Evolutionary conservation across 2,113 vertebrate species (phyloP).

Genomic region (Cinclus mexicanus): DNA sequence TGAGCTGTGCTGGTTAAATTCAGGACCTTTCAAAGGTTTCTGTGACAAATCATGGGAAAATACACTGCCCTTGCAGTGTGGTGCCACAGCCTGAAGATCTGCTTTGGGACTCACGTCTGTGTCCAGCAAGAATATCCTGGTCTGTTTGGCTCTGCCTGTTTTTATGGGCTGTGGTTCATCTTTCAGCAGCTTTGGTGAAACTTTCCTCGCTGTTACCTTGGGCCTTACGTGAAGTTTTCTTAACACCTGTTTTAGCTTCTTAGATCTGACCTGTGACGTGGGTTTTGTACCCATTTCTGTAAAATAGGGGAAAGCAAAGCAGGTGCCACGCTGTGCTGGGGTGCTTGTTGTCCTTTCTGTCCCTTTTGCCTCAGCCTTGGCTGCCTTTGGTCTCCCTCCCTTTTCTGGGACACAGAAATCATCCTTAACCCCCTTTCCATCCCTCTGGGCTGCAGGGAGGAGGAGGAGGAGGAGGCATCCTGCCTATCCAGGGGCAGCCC

Average conservation of each 20-base stretch:
- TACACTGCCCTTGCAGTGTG: rapidly evolving
- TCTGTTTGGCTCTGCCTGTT: not conserved
- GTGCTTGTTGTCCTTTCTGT: not conserved
- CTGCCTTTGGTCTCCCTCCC: not conserved
- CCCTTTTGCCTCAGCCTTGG: not conserved
- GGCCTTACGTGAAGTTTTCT: not conserved
- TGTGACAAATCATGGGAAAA: not conserved
- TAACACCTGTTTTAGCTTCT: not conserved
- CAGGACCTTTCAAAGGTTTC: not conserved
- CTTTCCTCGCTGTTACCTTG: not conserved
- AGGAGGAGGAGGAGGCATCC: not conserved
- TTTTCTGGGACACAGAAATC: rapidly evolving
- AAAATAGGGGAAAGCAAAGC: not conserved
- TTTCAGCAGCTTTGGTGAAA: not conserved
- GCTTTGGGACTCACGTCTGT: not conserved
- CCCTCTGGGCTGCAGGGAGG: not conserved
- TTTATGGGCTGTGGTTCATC: not conserved
- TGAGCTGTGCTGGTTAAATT: not conserved
- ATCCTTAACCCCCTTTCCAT: not conserved
- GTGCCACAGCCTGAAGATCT: not conserved
- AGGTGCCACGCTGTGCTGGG: rapidly evolving
- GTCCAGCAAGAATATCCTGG: not conserved
- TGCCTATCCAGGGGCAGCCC: not conserved
- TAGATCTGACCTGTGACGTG: not conserved
- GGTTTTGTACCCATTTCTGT: not conserved